Conservation (phyloP, 2,113 vertebrate species). For the Oryzias celebensis region DNA sequence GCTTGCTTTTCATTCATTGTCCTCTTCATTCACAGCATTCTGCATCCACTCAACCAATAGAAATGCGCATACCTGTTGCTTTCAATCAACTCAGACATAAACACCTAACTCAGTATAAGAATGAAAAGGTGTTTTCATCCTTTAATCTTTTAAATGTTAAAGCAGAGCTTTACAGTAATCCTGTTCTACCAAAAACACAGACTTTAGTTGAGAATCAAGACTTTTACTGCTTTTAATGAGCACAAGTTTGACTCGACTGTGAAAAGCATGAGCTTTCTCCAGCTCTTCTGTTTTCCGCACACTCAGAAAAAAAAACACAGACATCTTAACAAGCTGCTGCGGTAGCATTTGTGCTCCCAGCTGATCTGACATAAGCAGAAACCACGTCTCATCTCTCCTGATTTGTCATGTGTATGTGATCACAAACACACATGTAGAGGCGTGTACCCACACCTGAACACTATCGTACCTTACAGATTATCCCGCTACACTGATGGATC, state of each 20-base stretch:
- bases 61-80: background rate
- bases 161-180: no score
- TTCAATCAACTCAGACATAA: background rate
- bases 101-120: no score
- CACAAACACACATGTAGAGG: slow-evolving; percentile 32
- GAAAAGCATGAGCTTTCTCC: slow-evolving; percentile 6
- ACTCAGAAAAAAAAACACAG: slow-evolving; percentile 10
- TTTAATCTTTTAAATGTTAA: no score
- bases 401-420: slow-evolving; percentile 50
- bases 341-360: slow-evolving; percentile 60
- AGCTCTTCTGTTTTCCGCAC: background rate
- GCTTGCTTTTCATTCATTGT: slow-evolving; percentile 29
- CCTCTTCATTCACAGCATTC: slow-evolving; percentile 8
- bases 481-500: no score
- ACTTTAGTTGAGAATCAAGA: no score
- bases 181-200: no score
- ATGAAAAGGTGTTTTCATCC: no score
- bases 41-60: background rate
- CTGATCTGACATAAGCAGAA: slow-evolving; percentile 70
- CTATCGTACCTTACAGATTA: slow-evolving; percentile 24
- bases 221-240: background rate
- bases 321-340: slow-evolving; percentile 59
- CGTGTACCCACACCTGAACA: slow-evolving; percentile 17
- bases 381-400: slow-evolving; percentile 58
- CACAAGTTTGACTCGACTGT: slow-evolving; percentile 7